Percentiles rank a stretch among this genome's conserved stretches.
phyloP scores from a whole-genome alignment of 2,113 vertebrate genomes.

The Misgurnus mizolepis region DNA sequence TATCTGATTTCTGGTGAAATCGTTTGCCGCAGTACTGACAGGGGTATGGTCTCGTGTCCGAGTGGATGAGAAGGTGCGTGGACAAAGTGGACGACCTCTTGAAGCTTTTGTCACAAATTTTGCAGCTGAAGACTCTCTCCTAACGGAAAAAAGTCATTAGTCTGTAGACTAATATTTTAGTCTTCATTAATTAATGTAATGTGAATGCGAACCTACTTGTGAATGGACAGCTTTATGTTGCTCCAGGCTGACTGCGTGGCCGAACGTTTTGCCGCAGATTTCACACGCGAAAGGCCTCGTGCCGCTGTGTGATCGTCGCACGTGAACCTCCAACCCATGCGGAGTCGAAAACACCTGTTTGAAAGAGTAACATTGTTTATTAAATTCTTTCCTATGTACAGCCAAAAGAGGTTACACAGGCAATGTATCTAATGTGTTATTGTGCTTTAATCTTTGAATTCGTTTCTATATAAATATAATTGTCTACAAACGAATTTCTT shows the following conservation, averaged over 20 bases:
- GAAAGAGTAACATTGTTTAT: background rate
- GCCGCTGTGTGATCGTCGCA: slow-evolving; percentile 91
- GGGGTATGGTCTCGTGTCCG: slow-evolving; percentile 94
- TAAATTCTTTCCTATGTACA: no score
- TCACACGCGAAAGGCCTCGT: slow-evolving; percentile 92
- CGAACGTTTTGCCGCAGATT: slow-evolving; percentile 94
- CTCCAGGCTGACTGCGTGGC: slow-evolving; percentile 93
- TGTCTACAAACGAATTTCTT: no score
- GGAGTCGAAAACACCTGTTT: slow-evolving; percentile 90
- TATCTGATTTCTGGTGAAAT: slow-evolving; percentile 98
- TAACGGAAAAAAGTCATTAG: slow-evolving; percentile 53
- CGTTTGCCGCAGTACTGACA: slow-evolving; percentile 98
- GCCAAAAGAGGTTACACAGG: no score
- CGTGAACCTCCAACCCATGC: slow-evolving; percentile 91
- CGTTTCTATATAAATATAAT: no score
- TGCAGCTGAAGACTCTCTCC: slow-evolving; percentile 96
- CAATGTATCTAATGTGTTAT: no score
- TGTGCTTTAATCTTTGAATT: no score
- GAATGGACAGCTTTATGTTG: slow-evolving; percentile 93
- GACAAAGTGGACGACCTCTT: slow-evolving; percentile 96
- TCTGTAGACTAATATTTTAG: background rate
- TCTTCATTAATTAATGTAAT: background rate
- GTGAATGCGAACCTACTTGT: slow-evolving; percentile 74
- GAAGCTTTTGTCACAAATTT: slow-evolving; percentile 96
- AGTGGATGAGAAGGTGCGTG: slow-evolving; percentile 96